A percentile compares a stretch with the other conserved stretches of the same genome.
Evolutionary conservation across 2,113 vertebrate species (phyloP).

Genomic region (Globicephala melas): DNA sequence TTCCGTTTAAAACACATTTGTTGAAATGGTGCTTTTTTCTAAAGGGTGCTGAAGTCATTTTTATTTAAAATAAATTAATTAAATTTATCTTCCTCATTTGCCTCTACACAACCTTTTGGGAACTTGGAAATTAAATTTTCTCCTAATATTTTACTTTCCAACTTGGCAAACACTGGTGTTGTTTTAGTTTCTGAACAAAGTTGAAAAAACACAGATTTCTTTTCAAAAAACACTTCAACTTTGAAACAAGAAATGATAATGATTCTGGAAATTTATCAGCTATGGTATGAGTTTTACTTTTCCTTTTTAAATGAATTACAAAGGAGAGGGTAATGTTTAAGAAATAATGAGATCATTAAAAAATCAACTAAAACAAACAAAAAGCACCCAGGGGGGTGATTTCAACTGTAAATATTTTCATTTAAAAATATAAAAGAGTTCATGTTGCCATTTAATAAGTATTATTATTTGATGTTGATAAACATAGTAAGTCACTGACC

Average conservation of each 20-base stretch:
- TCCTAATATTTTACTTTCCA: conserved; percentile 72
- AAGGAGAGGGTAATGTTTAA: conserved; percentile 1
- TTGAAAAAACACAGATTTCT: conserved; percentile 38
- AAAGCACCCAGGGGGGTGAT: background rate
- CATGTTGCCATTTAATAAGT: background rate
- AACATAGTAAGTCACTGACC: conserved; percentile 8
- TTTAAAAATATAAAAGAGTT: conserved; percentile 8
- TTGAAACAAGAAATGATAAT: conserved; percentile 39
- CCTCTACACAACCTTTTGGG: conserved; percentile 66
- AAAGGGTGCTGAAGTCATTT: conserved; percentile 80
- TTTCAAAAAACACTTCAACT: conserved; percentile 51
- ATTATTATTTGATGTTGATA: conserved; percentile 5
- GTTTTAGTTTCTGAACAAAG: conserved; percentile 53
- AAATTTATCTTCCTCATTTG: conserved; percentile 69
- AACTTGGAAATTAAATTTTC: conserved; percentile 75
- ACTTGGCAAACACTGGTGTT: conserved; percentile 71
- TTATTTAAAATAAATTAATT: conserved; percentile 78
- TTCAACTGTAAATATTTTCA: conserved; percentile 34
- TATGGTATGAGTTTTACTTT: conserved; percentile 1
- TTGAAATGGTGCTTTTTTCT: conserved; percentile 69
- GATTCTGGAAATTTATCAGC: conserved; percentile 22
- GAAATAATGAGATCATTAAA: conserved; percentile 49
- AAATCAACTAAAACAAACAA: conserved; percentile 21
- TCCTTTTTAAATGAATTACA: conserved; percentile 42
- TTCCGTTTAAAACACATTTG: conserved; percentile 78